These are phyloP conservation scores for Sepiola atlantica DNA, from an alignment of 2,888 invertebrate species.

Conservation along the genomic window DNA sequence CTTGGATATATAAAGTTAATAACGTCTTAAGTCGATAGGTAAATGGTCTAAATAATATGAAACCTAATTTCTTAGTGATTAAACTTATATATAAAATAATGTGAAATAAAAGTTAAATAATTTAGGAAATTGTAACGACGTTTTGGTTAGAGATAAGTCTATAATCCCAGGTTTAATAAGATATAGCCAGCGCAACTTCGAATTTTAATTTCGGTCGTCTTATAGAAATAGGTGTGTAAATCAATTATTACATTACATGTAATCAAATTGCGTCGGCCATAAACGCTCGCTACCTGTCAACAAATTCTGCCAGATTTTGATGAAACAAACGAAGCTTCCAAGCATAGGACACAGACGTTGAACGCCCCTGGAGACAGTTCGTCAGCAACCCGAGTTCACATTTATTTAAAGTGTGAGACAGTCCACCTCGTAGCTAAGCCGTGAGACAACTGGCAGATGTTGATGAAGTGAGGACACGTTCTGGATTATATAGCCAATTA, in stretches of 20 bases:
- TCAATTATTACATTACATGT: neutral
- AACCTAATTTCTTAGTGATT: no score
- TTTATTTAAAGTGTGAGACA: neutral
- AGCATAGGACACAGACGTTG: neutral
- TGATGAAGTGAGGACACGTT: neutral
- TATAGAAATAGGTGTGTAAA: neutral
- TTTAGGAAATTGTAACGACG: no score
- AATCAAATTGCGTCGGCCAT: neutral
- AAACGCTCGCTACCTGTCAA: neutral
- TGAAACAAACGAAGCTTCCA: neutral
- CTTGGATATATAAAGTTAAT: no score
- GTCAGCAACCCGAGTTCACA: neutral
- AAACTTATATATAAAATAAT: no score
- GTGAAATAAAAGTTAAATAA: no score
- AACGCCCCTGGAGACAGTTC: neutral
- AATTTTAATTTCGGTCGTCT: neutral
- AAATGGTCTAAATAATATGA: no score
- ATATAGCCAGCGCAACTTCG: no score
- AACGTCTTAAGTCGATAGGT: no score
- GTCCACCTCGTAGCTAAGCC: neutral
- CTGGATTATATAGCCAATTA: neutral
- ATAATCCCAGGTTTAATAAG: no score
- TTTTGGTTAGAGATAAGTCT: no score
- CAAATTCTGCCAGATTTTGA: neutral
- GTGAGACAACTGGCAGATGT: neutral